phyloP scores from a whole-genome alignment of 2,888 invertebrate genomes.

The Strigamia maritima region DNA sequence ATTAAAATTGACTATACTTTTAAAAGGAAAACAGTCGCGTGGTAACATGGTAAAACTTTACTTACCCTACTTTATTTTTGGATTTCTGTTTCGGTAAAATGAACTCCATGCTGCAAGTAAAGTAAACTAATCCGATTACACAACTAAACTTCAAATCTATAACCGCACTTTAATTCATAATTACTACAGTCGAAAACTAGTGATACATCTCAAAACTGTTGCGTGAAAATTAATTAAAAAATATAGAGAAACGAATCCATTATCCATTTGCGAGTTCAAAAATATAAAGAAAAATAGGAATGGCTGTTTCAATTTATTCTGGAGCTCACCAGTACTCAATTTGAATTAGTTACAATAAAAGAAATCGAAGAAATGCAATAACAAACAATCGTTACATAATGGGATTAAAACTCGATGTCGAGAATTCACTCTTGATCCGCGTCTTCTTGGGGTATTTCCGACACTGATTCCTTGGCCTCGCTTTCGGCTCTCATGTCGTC shows the following conservation, averaged over 20 bases:
- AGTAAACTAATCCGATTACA: neutral
- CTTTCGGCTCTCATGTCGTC: conserved; percentile 34
- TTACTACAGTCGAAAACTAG: neutral
- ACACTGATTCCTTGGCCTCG: neutral
- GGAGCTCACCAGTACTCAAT: neutral
- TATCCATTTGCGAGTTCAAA: neutral
- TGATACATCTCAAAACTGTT: neutral
- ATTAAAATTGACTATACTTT: too few relatives aligned
- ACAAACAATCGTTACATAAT: neutral
- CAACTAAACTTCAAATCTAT: neutral
- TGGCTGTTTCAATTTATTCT: neutral
- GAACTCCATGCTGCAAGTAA: too few relatives aligned
- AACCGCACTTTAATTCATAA: neutral
- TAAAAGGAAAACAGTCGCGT: too few relatives aligned
- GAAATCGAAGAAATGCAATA: neutral
- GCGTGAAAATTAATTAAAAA: neutral
- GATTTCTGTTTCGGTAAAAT: too few relatives aligned
- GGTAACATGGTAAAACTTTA: too few relatives aligned
- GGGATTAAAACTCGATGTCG: neutral
- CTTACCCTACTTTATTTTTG: too few relatives aligned
- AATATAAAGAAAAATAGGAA: neutral
- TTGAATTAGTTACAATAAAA: neutral
- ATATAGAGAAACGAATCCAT: neutral
- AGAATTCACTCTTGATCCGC: neutral
- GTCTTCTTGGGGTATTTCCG: neutral